Percentiles rank a stretch among this genome's conserved stretches.
Conservation (phyloP, 2,797 vertebrate genomes). For the Rhyacichthys aspro region DNA sequence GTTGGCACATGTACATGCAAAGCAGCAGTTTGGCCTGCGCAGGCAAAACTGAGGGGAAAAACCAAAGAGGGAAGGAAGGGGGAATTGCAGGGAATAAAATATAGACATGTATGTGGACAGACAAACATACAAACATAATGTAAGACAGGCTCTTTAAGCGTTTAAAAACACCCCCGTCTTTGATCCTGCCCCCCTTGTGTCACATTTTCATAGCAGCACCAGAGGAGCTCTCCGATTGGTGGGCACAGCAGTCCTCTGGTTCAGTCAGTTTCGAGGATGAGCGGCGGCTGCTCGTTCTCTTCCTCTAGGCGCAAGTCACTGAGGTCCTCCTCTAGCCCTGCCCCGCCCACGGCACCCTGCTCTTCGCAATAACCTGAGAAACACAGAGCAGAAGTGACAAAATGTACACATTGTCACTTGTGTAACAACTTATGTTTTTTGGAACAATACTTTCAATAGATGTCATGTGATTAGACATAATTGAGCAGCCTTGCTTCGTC, state of each 20-base stretch:
- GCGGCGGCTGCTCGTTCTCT: constrained; percentile 95
- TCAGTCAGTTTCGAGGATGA: constrained; percentile 97
- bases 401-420: neutral
- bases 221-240: constrained; percentile 81
- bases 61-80: constrained; percentile 18
- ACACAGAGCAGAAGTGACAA: constrained; percentile 10
- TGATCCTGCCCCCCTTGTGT: constrained; percentile 71
- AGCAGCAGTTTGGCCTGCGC: constrained; percentile 81
- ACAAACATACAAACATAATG: constrained; percentile 70
- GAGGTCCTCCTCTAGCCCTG: constrained; percentile 91
- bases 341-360: constrained; percentile 91
- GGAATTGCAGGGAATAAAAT: constrained; percentile 45
- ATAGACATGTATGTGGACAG: constrained; percentile 49
- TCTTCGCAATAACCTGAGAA: constrained; percentile 90
- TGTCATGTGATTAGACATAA: neutral
- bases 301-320: constrained; percentile 89
- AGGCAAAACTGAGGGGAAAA: constrained; percentile 74
- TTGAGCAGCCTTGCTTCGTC: neutral
- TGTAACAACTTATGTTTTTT: no score
- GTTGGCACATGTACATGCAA: constrained; percentile 98
- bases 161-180: constrained; percentile 47
- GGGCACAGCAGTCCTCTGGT: constrained; percentile 66
- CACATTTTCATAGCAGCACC: constrained; percentile 89
- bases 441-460: neutral
- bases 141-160: constrained; percentile 79